Evolutionary conservation across 2,113 vertebrate species (phyloP), one percentile per base, ranked within the genome.

Genomic region (Arvicanthis niloticus): DNA sequence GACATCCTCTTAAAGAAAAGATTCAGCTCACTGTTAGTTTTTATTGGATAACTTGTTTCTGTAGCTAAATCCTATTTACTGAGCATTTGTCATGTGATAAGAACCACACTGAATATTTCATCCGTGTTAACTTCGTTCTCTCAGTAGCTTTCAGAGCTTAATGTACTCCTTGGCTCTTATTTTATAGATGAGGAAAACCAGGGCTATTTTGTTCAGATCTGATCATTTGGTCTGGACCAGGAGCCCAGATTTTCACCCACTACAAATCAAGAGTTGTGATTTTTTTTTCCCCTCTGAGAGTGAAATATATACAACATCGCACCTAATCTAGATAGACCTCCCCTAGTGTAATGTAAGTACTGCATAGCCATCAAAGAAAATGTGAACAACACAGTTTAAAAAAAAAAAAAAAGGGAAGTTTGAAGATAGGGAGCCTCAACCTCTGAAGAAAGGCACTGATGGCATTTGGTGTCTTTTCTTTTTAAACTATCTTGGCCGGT

Each of bases 351-450:
- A 51, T 24, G 26, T 68, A 89, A 42, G 67, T 19, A 15, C 11
- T 76, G 53, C 45, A 4, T 34, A 88, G 31, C 76, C 16, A 42
- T 90, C 16, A 62, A 92, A 76, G n/a, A 88, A 81, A 34, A 77
- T 88, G 77, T 76, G 60, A 60, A 88, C 29, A 53, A 1, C 67
- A 40, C 15, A 62, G 9, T 91, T 65, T 4, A 65, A 65, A 51
- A 65, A 58, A 89, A 91, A 60, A 73, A 62, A 95, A 96, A 96
- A 75, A 26, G 70, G 7, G 78, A 85, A 76, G 8, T 93, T 73
- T 65, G 37, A 92, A 91, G 45, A 60, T 16, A 6, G 34, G 6
- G 72, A 34, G 15, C 70, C 58, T n/a, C 11, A 68, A 40, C 0
- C 31, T 10, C 40, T 16, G 42, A 37, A 68, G 78, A 34, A 95